Evolutionary conservation across 2,113 vertebrate genomes (phyloP).

Genomic region (Protomyctophum bolini): DNA sequence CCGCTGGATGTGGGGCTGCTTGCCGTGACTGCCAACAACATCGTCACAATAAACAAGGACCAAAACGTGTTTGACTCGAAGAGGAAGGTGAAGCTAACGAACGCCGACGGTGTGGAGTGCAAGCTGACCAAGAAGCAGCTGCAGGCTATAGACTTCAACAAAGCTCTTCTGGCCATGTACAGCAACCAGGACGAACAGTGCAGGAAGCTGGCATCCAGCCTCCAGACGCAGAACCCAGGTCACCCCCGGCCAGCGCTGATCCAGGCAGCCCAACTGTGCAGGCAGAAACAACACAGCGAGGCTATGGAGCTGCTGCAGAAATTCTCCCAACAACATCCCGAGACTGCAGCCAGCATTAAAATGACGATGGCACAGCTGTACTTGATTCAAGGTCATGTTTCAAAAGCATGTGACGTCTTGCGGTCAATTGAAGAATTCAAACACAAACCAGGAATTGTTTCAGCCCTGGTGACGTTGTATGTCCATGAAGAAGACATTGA

Average conservation of each 20-base stretch:
- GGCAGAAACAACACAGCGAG: slow-evolving; percentile 92
- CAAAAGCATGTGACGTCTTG: slow-evolving; percentile 95
- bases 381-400: slow-evolving; percentile 95
- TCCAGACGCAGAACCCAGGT: slow-evolving; percentile 91
- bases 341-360: slow-evolving; percentile 90
- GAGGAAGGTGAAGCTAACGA: slow-evolving; percentile 98
- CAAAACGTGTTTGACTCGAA: slow-evolving; percentile 99
- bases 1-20: slow-evolving; percentile 95
- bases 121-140: slow-evolving; percentile 95
- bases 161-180: slow-evolving; percentile 97
- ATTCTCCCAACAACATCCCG: slow-evolving; percentile 92
- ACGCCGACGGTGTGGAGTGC: slow-evolving; percentile 94
- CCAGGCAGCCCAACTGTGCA: slow-evolving; percentile 93
- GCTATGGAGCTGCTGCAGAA: slow-evolving; percentile 92
- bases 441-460: slow-evolving; percentile 97
- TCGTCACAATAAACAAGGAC: slow-evolving; percentile 99
- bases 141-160: slow-evolving; percentile 96
- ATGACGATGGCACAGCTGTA: slow-evolving; percentile 97
- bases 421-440: slow-evolving; percentile 92
- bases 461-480: slow-evolving; percentile 95
- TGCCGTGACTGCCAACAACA: slow-evolving; percentile 98
- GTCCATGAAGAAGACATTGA: slow-evolving; percentile 97
- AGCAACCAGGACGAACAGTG: slow-evolving; percentile 99
- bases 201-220: slow-evolving; percentile 86
- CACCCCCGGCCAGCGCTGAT: slow-evolving; percentile 92